phyloP scores from a whole-genome alignment of 2,797 vertebrate species.

The Taenioides sp. region DNA sequence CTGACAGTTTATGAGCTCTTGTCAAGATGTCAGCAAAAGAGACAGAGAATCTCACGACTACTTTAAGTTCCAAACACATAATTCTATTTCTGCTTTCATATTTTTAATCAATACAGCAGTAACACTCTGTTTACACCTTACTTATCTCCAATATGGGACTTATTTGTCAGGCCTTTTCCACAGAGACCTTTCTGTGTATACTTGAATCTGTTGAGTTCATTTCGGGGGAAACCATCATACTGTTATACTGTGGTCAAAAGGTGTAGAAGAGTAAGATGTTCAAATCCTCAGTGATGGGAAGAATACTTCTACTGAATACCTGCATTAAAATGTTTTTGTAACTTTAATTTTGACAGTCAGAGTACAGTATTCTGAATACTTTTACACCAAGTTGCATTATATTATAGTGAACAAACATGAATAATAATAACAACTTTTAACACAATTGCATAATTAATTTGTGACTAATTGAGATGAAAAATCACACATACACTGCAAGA shows the following conservation, averaged over 20 bases:
- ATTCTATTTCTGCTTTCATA: not conserved
- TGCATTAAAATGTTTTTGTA: too few relatives aligned
- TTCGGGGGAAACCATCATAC: not conserved
- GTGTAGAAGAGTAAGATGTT: not conserved
- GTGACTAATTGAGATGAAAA: too few relatives aligned
- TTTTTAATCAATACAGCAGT: not conserved
- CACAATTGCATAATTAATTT: too few relatives aligned
- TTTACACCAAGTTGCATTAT: too few relatives aligned
- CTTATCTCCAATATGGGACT: not conserved
- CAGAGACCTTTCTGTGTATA: not conserved
- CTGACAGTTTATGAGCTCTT: not conserved
- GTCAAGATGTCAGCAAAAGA: not conserved
- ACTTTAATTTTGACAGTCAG: too few relatives aligned
- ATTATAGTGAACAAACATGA: too few relatives aligned
- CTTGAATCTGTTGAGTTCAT: too few relatives aligned
- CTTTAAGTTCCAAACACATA: not conserved
- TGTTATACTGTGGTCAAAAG: not conserved
- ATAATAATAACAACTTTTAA: too few relatives aligned
- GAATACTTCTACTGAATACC: too few relatives aligned
- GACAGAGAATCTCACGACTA: not conserved
- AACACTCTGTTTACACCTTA: not conserved
- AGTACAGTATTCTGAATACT: too few relatives aligned
- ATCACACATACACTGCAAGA: too few relatives aligned
- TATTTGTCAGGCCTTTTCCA: not conserved
- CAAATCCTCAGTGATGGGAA: not conserved